phyloP scores from a whole-genome alignment of 1,140 invertebrate genomes.

The Cydia splendana region DNA sequence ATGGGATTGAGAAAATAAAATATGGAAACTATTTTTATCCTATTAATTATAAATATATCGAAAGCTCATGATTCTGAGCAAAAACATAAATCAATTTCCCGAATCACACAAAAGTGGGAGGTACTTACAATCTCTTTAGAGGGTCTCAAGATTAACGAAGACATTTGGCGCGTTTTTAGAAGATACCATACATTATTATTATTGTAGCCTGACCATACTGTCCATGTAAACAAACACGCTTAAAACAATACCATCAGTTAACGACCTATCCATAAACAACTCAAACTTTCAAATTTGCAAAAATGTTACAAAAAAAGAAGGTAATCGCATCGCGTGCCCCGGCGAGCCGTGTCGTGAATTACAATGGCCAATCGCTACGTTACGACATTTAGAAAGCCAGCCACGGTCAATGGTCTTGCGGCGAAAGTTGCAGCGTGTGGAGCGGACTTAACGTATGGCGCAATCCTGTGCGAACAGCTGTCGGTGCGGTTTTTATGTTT shows the following conservation, averaged over 20 bases:
- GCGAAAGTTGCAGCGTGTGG: constrained; percentile 69
- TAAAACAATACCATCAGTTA: not conserved
- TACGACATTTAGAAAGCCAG: constrained; percentile 78
- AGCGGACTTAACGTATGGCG: constrained; percentile 55
- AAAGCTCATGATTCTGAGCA: too few species aligned
- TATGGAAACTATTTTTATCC: too few species aligned
- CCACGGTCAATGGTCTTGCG: constrained; percentile 73
- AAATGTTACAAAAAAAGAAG: constrained; percentile 64
- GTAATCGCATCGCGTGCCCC: constrained; percentile 72
- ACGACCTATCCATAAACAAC: not conserved
- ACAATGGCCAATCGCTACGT: constrained; percentile 71
- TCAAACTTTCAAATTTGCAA: constrained; percentile 69
- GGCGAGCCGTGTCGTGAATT: constrained; percentile 71
- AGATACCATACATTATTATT: too few species aligned
- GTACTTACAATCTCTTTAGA: too few species aligned
- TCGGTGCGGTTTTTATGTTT: not conserved
- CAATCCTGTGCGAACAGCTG: constrained; percentile 42
- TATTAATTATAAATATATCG: too few species aligned
- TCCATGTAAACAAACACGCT: not conserved
- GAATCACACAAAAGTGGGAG: too few species aligned
- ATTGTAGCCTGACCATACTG: too few species aligned
- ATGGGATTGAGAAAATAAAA: too few species aligned
- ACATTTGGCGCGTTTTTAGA: too few species aligned
- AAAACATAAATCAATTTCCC: too few species aligned
- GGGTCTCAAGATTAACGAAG: too few species aligned